These are phyloP conservation scores for Puntigrus tetrazona DNA, from an alignment of 2,113 vertebrate genomes.

Conservation along the genomic window DNA sequence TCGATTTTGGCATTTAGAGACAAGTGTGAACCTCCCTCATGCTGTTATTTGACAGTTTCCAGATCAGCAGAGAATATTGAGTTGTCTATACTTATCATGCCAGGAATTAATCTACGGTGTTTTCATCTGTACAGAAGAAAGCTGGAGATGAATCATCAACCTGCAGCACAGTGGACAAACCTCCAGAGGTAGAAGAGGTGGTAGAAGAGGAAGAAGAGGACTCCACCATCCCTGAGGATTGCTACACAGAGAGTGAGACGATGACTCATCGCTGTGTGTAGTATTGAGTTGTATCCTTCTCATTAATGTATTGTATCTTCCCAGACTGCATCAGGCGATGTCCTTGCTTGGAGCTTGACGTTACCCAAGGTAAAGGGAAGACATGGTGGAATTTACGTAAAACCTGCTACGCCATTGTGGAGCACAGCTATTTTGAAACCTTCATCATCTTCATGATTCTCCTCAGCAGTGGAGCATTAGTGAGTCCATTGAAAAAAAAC, in stretches of 20 bases:
- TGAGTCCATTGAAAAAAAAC: conserved; percentile 44
- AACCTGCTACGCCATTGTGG: conserved; percentile 88
- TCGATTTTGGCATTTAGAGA: neutral
- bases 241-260: conserved; percentile 81
- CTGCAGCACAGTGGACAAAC: conserved; percentile 85
- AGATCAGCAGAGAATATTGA: neutral
- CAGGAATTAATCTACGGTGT: neutral
- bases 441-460: conserved; percentile 99
- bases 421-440: conserved; percentile 93
- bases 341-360: conserved; percentile 83
- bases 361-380: conserved; percentile 76
- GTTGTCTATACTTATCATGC: neutral
- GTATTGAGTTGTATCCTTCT: neutral
- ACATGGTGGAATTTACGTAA: conserved; percentile 86
- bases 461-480: conserved; percentile 93
- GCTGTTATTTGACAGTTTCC: neutral
- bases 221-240: conserved; percentile 76
- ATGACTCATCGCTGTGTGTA: neutral
- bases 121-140: conserved; percentile 31
- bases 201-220: conserved; percentile 71
- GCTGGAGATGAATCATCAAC: conserved; percentile 66
- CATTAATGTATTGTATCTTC: neutral
- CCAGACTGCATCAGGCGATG: conserved; percentile 84
- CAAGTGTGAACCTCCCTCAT: neutral
- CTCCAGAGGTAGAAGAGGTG: conserved; percentile 68